These are phyloP conservation scores for Eremobia ochroleuca DNA, from an alignment of 2,888 invertebrate species.

Conservation along the genomic window DNA sequence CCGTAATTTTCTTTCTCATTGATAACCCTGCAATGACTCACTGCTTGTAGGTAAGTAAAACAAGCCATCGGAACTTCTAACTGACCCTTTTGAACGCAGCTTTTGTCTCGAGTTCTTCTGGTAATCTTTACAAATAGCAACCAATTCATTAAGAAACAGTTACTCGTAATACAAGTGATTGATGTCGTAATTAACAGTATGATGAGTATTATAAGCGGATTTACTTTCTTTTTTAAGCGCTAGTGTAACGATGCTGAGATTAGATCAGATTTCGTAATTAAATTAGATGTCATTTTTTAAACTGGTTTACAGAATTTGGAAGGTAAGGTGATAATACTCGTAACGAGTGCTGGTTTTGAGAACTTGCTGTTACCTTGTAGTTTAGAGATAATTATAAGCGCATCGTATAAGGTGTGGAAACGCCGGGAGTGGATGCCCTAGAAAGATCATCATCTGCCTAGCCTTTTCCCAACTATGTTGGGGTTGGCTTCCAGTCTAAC, in stretches of 20 bases:
- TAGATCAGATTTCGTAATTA: slow-evolving; percentile 23
- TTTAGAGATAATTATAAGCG: background rate
- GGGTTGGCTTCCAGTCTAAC: too few relatives aligned
- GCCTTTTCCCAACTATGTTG: too few relatives aligned
- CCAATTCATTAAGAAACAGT: slow-evolving; percentile 4
- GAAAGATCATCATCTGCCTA: too few relatives aligned
- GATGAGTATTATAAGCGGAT: background rate
- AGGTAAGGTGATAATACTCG: background rate
- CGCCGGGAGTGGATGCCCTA: too few relatives aligned
- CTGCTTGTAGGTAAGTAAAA: background rate
- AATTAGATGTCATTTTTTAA: slow-evolving; percentile 4
- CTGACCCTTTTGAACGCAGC: slow-evolving; percentile 5
- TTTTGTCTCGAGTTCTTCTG: slow-evolving; percentile 24
- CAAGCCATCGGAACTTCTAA: background rate
- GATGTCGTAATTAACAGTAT: slow-evolving; percentile 46
- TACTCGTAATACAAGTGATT: slow-evolving; percentile 34
- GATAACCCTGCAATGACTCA: slow-evolving; percentile 16
- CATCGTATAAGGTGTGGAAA: background rate
- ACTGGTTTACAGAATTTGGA: background rate
- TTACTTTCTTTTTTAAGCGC: slow-evolving; percentile 42
- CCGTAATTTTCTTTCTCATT: background rate
- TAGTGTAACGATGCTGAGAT: slow-evolving; percentile 11
- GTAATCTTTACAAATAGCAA: slow-evolving; percentile 44
- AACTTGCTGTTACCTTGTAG: background rate
- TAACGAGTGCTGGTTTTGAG: background rate